Percentiles rank a stretch among this genome's conserved stretches.
Conservation (phyloP, 2,113 vertebrate genomes). For the Eolophus roseicapilla region DNA sequence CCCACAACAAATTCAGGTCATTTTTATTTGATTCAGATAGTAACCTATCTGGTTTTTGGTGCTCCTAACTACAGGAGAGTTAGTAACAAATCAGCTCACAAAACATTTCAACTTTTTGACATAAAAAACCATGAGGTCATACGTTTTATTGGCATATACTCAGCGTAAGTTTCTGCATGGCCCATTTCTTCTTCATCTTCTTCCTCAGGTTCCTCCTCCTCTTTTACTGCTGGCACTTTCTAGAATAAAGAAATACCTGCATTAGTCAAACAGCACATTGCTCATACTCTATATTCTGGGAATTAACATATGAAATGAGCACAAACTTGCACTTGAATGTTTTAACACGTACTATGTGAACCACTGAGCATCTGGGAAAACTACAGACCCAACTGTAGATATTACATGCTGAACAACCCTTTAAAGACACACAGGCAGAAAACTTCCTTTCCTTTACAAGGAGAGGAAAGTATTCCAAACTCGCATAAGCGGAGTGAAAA, state of each 20-base stretch:
- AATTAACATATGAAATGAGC: not conserved
- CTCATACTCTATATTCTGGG: not conserved
- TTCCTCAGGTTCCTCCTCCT: conserved; percentile 95
- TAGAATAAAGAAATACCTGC: conserved; percentile 55
- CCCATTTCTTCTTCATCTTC: conserved; percentile 98
- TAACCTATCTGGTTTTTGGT: not conserved
- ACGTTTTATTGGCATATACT: conserved; percentile 99
- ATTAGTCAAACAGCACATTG: not conserved
- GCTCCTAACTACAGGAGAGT: not conserved
- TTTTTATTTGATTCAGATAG: not conserved
- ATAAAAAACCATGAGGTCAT: conserved; percentile 23
- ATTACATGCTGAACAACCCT: not conserved
- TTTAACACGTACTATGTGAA: not conserved
- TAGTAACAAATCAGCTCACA: not conserved
- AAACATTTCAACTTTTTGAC: not conserved
- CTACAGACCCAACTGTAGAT: not conserved
- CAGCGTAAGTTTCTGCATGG: conserved; percentile 95
- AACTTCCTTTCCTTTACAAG: not conserved
- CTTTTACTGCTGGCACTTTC: conserved; percentile 89
- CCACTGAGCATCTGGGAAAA: not conserved
- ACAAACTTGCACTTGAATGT: not conserved
- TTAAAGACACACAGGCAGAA: not conserved
- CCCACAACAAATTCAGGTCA: not conserved
- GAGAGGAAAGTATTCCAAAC: not conserved
- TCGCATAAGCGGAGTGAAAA: not conserved